Percentiles rank a stretch among this genome's conserved stretches.
Evolutionary conservation across 1,140 invertebrate species (phyloP).

Genomic region (Drosophila bocki): DNA sequence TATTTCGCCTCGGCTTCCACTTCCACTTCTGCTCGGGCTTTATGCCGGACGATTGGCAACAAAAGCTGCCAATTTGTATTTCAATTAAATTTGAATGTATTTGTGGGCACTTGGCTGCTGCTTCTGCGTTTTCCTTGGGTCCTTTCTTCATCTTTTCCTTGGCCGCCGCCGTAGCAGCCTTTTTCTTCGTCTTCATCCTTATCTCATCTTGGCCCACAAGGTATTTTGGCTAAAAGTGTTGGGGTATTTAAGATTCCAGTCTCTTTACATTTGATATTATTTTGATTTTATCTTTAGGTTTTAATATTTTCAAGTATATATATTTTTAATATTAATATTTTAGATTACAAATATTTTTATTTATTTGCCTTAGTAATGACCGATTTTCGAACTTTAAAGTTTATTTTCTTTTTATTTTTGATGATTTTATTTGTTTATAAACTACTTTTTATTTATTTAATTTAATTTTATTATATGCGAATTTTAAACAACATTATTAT

Average conservation of each 20-base stretch:
- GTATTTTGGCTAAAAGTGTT: background rate
- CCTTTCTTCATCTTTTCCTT: background rate
- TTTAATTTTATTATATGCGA: too few relatives aligned
- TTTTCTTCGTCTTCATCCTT: background rate
- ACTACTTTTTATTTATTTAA: too few relatives aligned
- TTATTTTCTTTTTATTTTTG: too few relatives aligned
- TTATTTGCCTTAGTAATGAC: too few relatives aligned
- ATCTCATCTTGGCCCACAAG: background rate
- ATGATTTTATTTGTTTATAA: too few relatives aligned
- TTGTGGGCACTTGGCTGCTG: conserved; percentile 57
- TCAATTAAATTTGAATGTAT: conserved; percentile 77
- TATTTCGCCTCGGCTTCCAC: conserved; percentile 40
- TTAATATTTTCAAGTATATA: background rate
- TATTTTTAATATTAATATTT: too few relatives aligned
- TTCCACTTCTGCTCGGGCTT: conserved; percentile 26
- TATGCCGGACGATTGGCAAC: conserved; percentile 59
- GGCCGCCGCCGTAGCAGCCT: background rate
- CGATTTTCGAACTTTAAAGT: too few relatives aligned
- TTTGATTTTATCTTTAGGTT: background rate
- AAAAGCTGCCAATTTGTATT: conserved; percentile 75
- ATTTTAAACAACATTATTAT: too few relatives aligned
- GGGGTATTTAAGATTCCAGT: background rate
- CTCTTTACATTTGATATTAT: background rate
- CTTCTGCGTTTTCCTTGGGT: conserved; percentile 8
- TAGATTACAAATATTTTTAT: too few relatives aligned